These are phyloP conservation scores for Crotalus viridis DNA, from an alignment of 2,113 vertebrate genomes.

Conservation along the genomic window DNA sequence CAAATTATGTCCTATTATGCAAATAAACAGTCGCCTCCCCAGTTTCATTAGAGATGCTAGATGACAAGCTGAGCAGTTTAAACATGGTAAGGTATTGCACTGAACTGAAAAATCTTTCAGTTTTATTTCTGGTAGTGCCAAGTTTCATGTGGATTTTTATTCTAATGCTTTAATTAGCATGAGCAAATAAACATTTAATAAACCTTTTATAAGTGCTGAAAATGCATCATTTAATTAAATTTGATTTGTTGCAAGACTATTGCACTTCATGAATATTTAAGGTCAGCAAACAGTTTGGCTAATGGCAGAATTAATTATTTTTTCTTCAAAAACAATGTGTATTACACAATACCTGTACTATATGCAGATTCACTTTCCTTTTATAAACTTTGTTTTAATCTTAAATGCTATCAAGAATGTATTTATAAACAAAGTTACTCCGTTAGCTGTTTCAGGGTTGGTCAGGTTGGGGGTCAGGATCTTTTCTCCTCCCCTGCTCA, in stretches of 20 bases:
- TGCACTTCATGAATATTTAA: conserved; percentile 72
- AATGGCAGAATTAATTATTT: conserved; percentile 41
- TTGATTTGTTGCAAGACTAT: conserved; percentile 74
- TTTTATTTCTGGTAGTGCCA: conserved; percentile 73
- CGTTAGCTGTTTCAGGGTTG: too few species aligned
- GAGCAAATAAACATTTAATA: conserved; percentile 81
- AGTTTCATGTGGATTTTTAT: conserved; percentile 76
- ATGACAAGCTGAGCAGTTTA: conserved; percentile 77
- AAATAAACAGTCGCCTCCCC: conserved; percentile 82
- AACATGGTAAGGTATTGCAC: conserved; percentile 68
- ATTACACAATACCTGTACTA: not conserved
- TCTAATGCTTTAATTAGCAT: conserved; percentile 76
- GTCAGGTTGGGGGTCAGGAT: too few species aligned
- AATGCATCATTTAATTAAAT: conserved; percentile 78
- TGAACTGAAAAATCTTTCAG: conserved; percentile 68
- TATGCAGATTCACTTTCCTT: not conserved
- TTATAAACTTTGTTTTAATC: not conserved
- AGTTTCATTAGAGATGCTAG: conserved; percentile 79
- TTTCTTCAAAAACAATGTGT: conserved; percentile 26
- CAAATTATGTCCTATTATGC: conserved; percentile 85
- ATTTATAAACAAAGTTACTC: not conserved
- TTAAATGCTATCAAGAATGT: not conserved
- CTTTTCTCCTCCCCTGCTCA: too few species aligned
- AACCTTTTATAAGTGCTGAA: conserved; percentile 74
- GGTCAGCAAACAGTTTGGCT: conserved; percentile 48